A percentile compares a stretch with the other conserved stretches of the same genome.
Evolutionary conservation across 2,888 invertebrate genomes (phyloP).

Genomic region (Aspidiotus destructor): DNA sequence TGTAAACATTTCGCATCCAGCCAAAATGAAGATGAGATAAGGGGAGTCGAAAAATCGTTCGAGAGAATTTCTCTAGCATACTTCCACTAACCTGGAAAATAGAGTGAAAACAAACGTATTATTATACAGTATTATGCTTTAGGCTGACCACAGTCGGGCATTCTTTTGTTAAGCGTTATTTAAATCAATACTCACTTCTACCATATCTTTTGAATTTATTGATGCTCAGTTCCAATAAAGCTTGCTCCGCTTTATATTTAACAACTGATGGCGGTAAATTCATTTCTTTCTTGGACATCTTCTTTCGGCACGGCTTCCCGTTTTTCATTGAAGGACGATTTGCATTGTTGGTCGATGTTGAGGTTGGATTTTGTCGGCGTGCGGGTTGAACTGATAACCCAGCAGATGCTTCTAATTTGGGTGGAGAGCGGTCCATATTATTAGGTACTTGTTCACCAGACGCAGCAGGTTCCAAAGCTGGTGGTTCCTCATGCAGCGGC

Average conservation of each 20-base stretch:
- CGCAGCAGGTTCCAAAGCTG: background rate
- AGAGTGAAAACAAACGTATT: too few species aligned
- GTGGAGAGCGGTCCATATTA: background rate
- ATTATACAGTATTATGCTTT: too few species aligned
- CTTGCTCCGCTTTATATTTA: slow-evolving; percentile 21
- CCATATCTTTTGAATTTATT: too few species aligned
- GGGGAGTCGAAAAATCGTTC: too few species aligned
- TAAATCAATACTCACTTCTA: too few species aligned
- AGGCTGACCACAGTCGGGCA: too few species aligned
- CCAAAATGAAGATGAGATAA: too few species aligned
- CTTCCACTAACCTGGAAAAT: too few species aligned
- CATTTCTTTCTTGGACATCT: slow-evolving; percentile 24
- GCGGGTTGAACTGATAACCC: background rate
- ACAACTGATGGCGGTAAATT: slow-evolving; percentile 16
- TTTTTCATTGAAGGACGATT: background rate
- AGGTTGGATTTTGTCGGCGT: background rate
- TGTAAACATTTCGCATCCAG: too few species aligned
- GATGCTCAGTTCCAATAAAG: slow-evolving; percentile 15
- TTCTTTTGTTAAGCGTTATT: too few species aligned
- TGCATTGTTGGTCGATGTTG: background rate
- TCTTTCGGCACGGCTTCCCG: slow-evolving; percentile 21
- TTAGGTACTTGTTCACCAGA: background rate
- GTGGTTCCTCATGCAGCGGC: background rate
- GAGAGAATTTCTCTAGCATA: too few species aligned
- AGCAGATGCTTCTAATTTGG: background rate